Evolutionary conservation across 2,797 vertebrate genomes (phyloP).

Genomic region (Telmatherina bonti): DNA sequence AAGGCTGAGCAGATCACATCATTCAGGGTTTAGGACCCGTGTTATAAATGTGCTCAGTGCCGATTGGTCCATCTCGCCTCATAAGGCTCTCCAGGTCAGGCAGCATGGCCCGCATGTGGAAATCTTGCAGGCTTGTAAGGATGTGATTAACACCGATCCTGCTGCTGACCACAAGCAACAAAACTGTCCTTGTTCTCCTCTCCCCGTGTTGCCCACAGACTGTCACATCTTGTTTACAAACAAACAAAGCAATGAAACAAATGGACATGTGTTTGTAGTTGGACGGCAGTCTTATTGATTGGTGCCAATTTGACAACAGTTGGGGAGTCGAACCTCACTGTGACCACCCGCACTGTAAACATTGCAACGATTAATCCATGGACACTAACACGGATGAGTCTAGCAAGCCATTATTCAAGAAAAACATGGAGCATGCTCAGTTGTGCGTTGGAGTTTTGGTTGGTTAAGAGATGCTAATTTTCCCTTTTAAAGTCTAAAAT

Average conservation of each 20-base stretch:
- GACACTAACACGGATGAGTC: slow-evolving; percentile 34
- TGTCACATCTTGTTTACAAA: slow-evolving; percentile 58
- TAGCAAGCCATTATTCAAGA: slow-evolving; percentile 9
- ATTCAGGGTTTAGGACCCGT: slow-evolving; percentile 51
- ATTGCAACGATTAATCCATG: slow-evolving; percentile 31
- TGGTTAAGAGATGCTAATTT: slow-evolving; percentile 6
- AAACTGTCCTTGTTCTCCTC: slow-evolving; percentile 36
- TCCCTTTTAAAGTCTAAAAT: background rate
- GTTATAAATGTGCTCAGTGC: slow-evolving; percentile 15
- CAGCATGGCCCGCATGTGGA: slow-evolving; percentile 7
- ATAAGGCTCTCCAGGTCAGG: slow-evolving; percentile 24
- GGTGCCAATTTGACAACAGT: slow-evolving; percentile 51
- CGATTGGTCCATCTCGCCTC: slow-evolving; percentile 51
- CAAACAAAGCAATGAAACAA: slow-evolving; percentile 54
- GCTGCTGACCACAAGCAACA: slow-evolving; percentile 38
- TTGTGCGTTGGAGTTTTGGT: slow-evolving; percentile 29
- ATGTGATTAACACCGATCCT: slow-evolving; percentile 44
- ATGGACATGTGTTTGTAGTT: slow-evolving; percentile 55
- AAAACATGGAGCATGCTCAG: background rate
- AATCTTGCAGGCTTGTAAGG: slow-evolving; percentile 4
- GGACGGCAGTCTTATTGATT: slow-evolving; percentile 39
- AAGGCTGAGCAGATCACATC: slow-evolving; percentile 59
- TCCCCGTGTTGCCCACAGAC: slow-evolving; percentile 19
- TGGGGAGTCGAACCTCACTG: slow-evolving; percentile 39
- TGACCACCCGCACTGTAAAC: slow-evolving; percentile 47